Percentiles rank a stretch among this genome's conserved stretches.
These are phyloP conservation scores for Aspidiotus destructor DNA, from an alignment of 2,888 invertebrate genomes.

Conservation along the genomic window DNA sequence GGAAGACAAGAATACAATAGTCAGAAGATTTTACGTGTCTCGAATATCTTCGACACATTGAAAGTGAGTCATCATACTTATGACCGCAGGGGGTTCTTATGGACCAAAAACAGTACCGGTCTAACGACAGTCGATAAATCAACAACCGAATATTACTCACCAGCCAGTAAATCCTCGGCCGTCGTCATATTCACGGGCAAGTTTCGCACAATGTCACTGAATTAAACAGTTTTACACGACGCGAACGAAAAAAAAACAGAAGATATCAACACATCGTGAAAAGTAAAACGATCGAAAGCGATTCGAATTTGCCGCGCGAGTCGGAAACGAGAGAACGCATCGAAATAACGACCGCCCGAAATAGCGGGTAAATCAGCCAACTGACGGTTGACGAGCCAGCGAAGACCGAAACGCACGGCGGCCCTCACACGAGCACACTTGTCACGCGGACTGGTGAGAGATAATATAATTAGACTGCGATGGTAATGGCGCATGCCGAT, in stretches of 20 bases:
- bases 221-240: neutral
- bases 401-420: neutral
- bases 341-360: neutral
- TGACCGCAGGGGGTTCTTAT: no score
- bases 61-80: no score
- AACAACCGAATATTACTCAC: neutral
- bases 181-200: conserved; percentile 12
- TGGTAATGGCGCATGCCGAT: conserved; percentile 10
- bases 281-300: neutral
- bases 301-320: neutral
- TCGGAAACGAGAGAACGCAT: neutral
- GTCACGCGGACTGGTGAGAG: conserved; percentile 16
- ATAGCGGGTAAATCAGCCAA: neutral
- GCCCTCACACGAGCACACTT: conserved; percentile 22
- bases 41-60: no score
- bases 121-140: no score
- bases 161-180: conserved; percentile 14
- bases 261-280: conserved; percentile 6
- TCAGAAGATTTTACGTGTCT: no score
- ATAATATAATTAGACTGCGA: conserved; percentile 16
- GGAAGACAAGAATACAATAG: no score
- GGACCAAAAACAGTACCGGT: no score
- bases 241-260: neutral
- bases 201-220: neutral
- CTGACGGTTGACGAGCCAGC: neutral